These are phyloP conservation scores for Petrolisthes manimaculis DNA, from an alignment of 2,888 invertebrate genomes.

Conservation along the genomic window DNA sequence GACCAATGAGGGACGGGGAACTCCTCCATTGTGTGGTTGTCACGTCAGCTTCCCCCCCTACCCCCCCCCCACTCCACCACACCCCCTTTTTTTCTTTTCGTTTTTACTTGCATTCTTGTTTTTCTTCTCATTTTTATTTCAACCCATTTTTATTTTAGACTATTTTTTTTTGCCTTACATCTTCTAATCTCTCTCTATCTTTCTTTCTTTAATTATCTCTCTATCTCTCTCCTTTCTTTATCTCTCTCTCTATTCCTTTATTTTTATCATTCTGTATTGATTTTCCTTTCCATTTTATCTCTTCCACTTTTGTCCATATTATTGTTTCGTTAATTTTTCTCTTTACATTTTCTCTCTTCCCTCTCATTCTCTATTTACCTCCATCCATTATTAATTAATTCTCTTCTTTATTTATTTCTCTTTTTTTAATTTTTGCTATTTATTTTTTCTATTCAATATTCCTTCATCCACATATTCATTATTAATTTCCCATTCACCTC, in stretches of 20 bases:
- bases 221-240: background rate
- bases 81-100: background rate
- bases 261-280: background rate
- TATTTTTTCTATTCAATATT: too few relatives aligned
- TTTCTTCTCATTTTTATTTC: background rate
- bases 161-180: background rate
- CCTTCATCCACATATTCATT: too few relatives aligned
- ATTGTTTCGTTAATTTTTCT: too few relatives aligned
- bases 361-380: too few relatives aligned
- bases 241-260: background rate
- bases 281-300: too few relatives aligned
- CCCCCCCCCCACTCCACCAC: background rate
- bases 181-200: background rate
- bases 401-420: too few relatives aligned
- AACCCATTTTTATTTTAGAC: background rate
- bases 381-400: too few relatives aligned
- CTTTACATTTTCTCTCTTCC: too few relatives aligned
- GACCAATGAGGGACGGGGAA: background rate
- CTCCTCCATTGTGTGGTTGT: background rate
- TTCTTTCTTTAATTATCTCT: background rate
- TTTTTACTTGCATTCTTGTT: background rate
- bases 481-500: too few relatives aligned
- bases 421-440: too few relatives aligned
- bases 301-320: too few relatives aligned
- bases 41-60: background rate